Base-by-base conservation (phyloP, 2,113 vertebrate genomes). In the Aldabrachelys gigantea region DNA sequence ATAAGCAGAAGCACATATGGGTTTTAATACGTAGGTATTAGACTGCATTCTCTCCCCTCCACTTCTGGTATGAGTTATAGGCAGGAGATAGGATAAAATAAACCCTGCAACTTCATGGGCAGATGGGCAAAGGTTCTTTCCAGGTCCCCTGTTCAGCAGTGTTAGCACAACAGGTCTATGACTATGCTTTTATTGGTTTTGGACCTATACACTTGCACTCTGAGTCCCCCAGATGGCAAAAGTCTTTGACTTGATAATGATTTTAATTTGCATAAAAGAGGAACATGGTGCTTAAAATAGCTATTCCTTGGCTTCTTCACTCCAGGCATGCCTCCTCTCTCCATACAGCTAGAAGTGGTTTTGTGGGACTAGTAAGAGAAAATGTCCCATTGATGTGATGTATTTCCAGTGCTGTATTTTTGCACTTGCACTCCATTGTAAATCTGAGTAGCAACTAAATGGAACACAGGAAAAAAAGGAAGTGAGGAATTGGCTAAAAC, bases 221-320 rank as follows among this genome's bases (percentile, higher is more conserved):
- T 69, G 31, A 35, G 16, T 69, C 8, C 17, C 17, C 31, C 65
- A 69, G 65, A 72, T 56, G 17, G 83, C 41, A 78, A 31, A 53
- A 0, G 0, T 1, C 3, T 0, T 27, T 0, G 0, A 2, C 38
- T 86, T 6, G 0, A 2, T 54, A 27, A 0, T 3, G 0, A 75
- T 89, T 87, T 82, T 89, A 69, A 11, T 82, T 88, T 10, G 10
- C 5, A 0, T 6, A 8, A 49, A 83, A 69, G 38, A 53, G 59
- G 12, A 85, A 5, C 24, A 10, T 44, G 38, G 35, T 29, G 17
- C 87, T 79, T 79, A 6, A 81, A 95, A 35, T 11, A 49, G 53
- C 78, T 11, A 9, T 29, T 47, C 29, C 29, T 47, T 52, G 78
- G 7, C 35, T 89, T 2, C 80, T 12, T 0, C 4, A 0, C 25